Conservation (phyloP, 2,113 vertebrate genomes). For the Gopherus flavomarginatus region DNA sequence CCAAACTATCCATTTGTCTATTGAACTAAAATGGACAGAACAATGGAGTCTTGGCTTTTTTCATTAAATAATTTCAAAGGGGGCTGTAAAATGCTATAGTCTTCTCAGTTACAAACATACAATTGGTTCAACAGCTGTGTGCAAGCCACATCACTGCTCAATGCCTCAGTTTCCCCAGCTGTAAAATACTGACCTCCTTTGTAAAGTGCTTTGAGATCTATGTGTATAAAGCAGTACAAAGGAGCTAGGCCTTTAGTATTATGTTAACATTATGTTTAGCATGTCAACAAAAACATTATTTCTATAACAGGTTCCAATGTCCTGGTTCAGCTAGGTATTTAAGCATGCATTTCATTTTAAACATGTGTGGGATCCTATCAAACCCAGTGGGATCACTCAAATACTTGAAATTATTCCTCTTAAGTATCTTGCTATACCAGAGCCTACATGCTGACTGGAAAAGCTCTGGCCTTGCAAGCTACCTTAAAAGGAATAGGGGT, state of each 20-base stretch:
- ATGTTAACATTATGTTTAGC: accelerated
- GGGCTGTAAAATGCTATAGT: too few species aligned
- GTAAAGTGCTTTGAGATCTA: background rate
- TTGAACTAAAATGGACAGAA: too few species aligned
- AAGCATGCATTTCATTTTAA: background rate
- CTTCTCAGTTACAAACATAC: too few species aligned
- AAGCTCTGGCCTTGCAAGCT: background rate
- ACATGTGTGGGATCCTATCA: background rate
- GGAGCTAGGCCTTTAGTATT: background rate
- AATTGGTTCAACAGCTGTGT: too few species aligned
- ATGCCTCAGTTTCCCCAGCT: background rate
- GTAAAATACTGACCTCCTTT: background rate
- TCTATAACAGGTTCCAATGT: background rate
- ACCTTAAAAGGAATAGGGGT: background rate
- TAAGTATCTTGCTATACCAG: background rate
- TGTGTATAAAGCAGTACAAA: background rate
- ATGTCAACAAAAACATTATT: background rate
- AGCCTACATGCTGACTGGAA: background rate
- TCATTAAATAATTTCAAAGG: too few species aligned
- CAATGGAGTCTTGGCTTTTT: too few species aligned
- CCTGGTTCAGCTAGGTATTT: background rate
- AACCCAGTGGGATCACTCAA: background rate
- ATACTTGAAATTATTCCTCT: background rate
- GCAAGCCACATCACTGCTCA: too few species aligned
- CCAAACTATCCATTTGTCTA: background rate